Base-by-base conservation (phyloP, 2,888 invertebrate species). In the Aleiodes leptofemur region DNA sequence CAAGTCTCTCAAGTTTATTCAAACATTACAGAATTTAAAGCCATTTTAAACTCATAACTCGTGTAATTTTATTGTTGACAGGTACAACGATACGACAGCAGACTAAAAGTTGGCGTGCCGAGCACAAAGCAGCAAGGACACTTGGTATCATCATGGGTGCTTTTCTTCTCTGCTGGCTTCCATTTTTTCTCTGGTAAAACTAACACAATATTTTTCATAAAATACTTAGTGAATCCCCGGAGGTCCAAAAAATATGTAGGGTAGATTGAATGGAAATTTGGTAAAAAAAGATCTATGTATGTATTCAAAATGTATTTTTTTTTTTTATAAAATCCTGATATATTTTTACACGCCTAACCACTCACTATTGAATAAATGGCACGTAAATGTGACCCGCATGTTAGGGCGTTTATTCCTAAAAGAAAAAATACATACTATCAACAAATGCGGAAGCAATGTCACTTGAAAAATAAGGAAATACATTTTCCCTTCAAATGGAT, bases 111-210 rank as follows among this genome's bases (percentile, higher is more conserved):
- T 96, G 96, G 96, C 91, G 95, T 78, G 96, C 96, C 7, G 97
- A 97, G 88, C 97, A 97, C 90, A 97, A 97, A 91, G 98, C 98
- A 51, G 98, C 98, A 1, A 94, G 97, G 85, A 98, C 98, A 56
- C 92, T 98, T 74, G 98, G 98, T 79, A 97, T 98, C 86, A 98
- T 98, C 83, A 98, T 98, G 98, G 98, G 98, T 77, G 97, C 96
- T 38, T 98, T 98, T 90, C 92, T 98, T 81, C 91, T 97, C 74
- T 98, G 98, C 90, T 98, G 98, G 97, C 92, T 98, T 83, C 98
- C 98, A 70, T 98, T 98, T 93, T 98, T 98, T 91, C 92, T 96
- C 56, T 98, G 98, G 97, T 98, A 92, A 34, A 93, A 94, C 91
- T 81, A 2, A 31, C 3, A 68, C 13, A 8, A 53, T 72, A 11